Evolutionary conservation across 2,888 invertebrate species (phyloP), one percentile per base, ranked within the genome.

Genomic region (Oeneis ivallda): DNA sequence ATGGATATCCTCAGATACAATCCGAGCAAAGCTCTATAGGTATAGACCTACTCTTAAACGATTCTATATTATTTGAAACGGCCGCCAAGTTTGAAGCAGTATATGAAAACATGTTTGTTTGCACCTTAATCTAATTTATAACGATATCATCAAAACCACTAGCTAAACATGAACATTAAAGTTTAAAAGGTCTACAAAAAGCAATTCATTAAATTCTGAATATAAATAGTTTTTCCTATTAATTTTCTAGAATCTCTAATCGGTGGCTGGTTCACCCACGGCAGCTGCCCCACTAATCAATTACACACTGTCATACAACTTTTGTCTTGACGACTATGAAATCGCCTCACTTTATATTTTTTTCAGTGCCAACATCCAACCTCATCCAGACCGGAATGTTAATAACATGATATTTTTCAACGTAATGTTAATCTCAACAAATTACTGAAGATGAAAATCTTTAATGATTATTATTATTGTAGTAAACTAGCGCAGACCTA

Each of bases 391-490:
- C 75, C 75, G 85, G 89, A 89, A 90, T 89, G 87, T 87, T 86
- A 87, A 89, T 82, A 89, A 85, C 87, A 87, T 84, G 85, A 89
- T 88, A 89, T 86, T 87, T 87, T 85, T 86, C 84, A 83, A 80
- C 77, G 80, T 75, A 79, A 79, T 87, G 79, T 87, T 86, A 87
- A 88, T 87, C 86, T 86, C 78, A 82, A 86, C 85, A 86, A 87
- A 89, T 89, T 85, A 86, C 79, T 84, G 76, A 82, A 87, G 84
- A 86, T 86, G 78, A 86, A 82, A 80, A 77, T 84, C 32, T 86
- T 85, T 84, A 84, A 85, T 82, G 81, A 86, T 72, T 61, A 52
- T 72, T 61, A 61, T 17, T 37, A 50, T n/a, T 37, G 37, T 34
- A 34, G 32, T 17, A 34, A 10, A 58, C 47, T 47, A 17, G 58